Percentiles rank a stretch among this genome's conserved stretches.
phyloP scores from a whole-genome alignment of 1,140 invertebrate species.

The Aricia agestis region DNA sequence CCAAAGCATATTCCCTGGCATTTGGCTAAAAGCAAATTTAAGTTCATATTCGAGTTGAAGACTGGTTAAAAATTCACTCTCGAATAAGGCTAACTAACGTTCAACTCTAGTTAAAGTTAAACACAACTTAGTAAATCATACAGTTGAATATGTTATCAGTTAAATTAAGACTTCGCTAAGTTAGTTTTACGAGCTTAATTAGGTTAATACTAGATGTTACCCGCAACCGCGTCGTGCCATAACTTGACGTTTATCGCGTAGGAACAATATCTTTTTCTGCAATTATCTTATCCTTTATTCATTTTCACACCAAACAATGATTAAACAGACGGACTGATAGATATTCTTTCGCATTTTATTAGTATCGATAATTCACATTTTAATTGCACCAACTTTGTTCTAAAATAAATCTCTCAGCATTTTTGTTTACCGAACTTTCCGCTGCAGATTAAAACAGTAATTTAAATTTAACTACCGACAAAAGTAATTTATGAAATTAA shows the following conservation, averaged over 20 bases:
- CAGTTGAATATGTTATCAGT: not conserved
- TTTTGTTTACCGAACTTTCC: not conserved
- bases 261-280: too few species aligned
- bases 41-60: not conserved
- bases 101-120: not conserved
- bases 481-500: conserved; percentile 4
- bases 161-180: not conserved
- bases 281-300: too few species aligned
- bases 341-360: too few species aligned
- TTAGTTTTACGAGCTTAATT: not conserved
- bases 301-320: too few species aligned
- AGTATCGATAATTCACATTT: too few species aligned
- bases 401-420: too few species aligned
- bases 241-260: too few species aligned
- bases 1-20: too few species aligned
- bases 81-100: not conserved
- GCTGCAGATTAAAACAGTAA: not conserved
- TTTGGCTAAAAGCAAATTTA: too few species aligned
- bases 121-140: not conserved
- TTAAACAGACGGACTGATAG: too few species aligned
- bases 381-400: too few species aligned
- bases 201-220: not conserved
- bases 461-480: not conserved
- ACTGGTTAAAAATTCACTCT: not conserved
- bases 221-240: too few species aligned